Base-by-base conservation (phyloP, 2,113 vertebrate species). In the Phrynocephalus versicolor region DNA sequence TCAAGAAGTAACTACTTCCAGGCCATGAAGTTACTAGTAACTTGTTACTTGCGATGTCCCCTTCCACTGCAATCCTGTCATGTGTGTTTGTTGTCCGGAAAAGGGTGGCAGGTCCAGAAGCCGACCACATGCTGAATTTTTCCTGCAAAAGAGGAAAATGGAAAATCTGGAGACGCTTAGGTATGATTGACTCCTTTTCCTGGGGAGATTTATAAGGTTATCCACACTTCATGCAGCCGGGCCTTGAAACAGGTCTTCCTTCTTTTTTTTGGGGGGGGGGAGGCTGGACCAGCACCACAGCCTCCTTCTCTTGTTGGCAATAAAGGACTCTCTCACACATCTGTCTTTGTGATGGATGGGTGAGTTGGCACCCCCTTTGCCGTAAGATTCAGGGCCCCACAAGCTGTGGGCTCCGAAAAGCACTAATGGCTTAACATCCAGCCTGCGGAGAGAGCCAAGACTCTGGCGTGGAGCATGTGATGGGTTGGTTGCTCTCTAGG, bases 181-280 rank as follows among this genome's bases (percentile, higher is more conserved):
- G 85, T 86, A 71, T 88, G 88, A 81, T 72, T 65, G 72, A 88
- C 14, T 19, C 69, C 55, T 55, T 90, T n/a, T 64, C 35, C 88
- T 71, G 25, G 65, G 69, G 82, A 87, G 92, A 94, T 94, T 93
- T 91, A 91, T 89, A 69, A n/a, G 76, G 39, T 77, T 55, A 81
- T 23, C 19, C 21, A 87, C 69, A 55, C 57, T 90, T 90, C 83
- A 65, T 75, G 69, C 25, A 78, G 83, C 89, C 71, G 86, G 84
- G 78, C 78, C 87, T 88, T 89, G 89, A 94, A 91, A 89, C 79
- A 91, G 88, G 79, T 81, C 88, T 93, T 90, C 87, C 80, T 60
- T 82, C 90, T 51, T 30, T 41, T 9, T 71, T 67, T 2, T 85
- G 81, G n/a, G n/a, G n/a, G n/a, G n/a, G n/a, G n/a, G n/a, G n/a